Conservation (phyloP, 2,797 vertebrate genomes). For the Rhynchonycteris naso region DNA sequence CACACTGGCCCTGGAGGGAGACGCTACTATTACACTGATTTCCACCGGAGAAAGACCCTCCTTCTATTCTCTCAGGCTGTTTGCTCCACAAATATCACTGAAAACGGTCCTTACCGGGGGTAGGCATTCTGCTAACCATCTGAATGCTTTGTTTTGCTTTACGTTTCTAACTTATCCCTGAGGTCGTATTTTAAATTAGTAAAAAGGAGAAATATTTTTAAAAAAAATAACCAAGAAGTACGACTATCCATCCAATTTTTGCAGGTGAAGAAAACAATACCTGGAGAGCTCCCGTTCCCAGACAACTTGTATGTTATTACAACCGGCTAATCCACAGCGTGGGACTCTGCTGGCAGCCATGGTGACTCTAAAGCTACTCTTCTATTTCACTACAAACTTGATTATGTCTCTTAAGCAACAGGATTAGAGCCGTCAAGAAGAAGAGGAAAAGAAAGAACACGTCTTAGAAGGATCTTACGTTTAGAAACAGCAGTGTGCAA, state of each 20-base stretch:
- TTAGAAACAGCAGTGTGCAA: constrained; percentile 74
- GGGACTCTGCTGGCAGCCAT: neutral
- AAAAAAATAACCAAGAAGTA: too few relatives aligned
- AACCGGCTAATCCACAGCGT: neutral
- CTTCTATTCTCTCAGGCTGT: neutral
- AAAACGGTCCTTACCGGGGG: neutral
- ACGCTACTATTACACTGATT: neutral
- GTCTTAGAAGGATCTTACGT: constrained; percentile 61
- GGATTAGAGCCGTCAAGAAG: neutral
- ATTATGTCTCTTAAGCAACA: constrained; percentile 7
- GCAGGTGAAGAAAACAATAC: neutral
- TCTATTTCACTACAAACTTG: neutral
- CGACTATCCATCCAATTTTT: neutral
- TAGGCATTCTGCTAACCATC: neutral
- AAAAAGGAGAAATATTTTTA: too few relatives aligned
- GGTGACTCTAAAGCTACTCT: neutral
- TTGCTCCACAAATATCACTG: neutral
- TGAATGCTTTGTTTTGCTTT: neutral
- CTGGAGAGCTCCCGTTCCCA: neutral
- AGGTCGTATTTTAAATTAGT: neutral
- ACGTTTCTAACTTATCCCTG: neutral
- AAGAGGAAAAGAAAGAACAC: constrained; percentile 49
- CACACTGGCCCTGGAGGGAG: neutral
- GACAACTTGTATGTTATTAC: neutral
- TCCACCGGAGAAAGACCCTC: neutral